These are phyloP conservation scores for Pogonocherus hispidulus DNA, from an alignment of 2,888 invertebrate species.

Conservation along the genomic window DNA sequence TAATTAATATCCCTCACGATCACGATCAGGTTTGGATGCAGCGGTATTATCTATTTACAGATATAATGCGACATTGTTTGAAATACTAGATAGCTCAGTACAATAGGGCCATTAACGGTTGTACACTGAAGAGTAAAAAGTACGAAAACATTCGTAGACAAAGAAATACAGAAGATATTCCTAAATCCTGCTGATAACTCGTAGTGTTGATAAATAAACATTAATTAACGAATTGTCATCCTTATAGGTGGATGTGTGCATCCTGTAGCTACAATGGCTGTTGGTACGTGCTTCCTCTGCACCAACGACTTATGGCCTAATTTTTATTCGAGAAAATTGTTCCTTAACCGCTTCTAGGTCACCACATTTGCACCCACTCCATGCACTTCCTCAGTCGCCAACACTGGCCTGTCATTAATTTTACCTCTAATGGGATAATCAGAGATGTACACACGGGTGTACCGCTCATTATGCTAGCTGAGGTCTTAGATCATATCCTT, in stretches of 20 bases:
- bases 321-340: too few relatives aligned
- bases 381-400: conserved; percentile 24
- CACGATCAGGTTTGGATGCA: neutral
- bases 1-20: neutral
- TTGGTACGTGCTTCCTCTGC: neutral
- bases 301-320: too few relatives aligned
- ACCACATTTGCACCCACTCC: conserved; percentile 19
- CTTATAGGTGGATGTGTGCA: neutral
- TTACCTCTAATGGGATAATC: conserved; percentile 20
- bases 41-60: too few relatives aligned
- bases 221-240: too few relatives aligned
- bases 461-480: neutral
- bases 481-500: conserved; percentile 28
- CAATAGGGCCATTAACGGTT: neutral
- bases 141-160: too few relatives aligned
- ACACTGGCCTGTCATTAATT: conserved; percentile 15
- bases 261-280: neutral
- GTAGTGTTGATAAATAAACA: too few relatives aligned
- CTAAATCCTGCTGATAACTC: too few relatives aligned
- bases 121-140: too few relatives aligned
- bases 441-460: neutral
- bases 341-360: conserved; percentile 31
- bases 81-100: neutral
- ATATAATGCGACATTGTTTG: neutral
- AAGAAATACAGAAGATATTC: too few relatives aligned